These are phyloP conservation scores for Rapana venosa DNA, from an alignment of 2,888 invertebrate genomes.

Conservation along the genomic window DNA sequence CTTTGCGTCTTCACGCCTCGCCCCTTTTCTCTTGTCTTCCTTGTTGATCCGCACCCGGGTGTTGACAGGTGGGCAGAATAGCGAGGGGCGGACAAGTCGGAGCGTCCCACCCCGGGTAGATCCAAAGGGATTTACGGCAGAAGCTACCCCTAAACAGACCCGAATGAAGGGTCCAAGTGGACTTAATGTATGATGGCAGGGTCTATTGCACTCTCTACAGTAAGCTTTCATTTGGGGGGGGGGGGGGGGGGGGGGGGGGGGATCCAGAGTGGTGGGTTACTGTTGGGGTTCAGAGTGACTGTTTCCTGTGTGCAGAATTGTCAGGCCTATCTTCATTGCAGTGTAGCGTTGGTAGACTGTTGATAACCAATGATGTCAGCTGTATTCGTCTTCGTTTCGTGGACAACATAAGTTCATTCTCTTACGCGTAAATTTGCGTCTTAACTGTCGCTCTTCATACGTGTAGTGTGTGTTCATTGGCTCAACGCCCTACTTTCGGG, in stretches of 20 bases:
- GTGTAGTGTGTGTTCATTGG: background rate
- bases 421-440: too few species aligned
- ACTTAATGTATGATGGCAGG: background rate
- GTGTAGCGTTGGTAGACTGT: too few species aligned
- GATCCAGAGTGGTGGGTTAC: background rate
- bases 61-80: slow-evolving; percentile 39
- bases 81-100: slow-evolving; percentile 33
- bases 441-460: too few species aligned
- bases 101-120: slow-evolving; percentile 22
- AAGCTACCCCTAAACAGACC: background rate
- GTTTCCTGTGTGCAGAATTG: background rate
- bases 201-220: background rate
- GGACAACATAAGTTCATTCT: too few species aligned
- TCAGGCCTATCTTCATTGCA: background rate
- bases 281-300: background rate
- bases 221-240: too few species aligned
- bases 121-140: slow-evolving; percentile 17
- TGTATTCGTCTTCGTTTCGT: too few species aligned
- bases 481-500: background rate
- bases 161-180: background rate
- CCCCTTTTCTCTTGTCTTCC: slow-evolving; percentile 13
- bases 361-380: too few species aligned
- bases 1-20: slow-evolving; percentile 6
- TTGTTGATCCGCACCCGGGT: slow-evolving; percentile 34
- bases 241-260: background rate